Evolutionary conservation across 2,888 invertebrate genomes (phyloP).

Genomic region (Argyresthia goedartella): DNA sequence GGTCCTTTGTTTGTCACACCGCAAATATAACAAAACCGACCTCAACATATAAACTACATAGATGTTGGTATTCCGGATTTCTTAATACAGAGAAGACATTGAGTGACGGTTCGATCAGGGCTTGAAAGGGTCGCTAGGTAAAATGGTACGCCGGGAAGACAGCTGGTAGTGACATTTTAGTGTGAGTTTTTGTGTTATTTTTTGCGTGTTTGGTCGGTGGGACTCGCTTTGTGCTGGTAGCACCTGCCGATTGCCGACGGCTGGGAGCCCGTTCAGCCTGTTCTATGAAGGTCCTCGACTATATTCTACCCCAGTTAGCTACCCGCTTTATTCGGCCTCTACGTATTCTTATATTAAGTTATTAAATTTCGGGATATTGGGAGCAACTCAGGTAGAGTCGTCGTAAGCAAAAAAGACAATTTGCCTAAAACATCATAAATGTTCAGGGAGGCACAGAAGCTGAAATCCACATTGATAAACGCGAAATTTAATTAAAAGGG

Average conservation of each 20-base stretch:
- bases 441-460: too few species aligned
- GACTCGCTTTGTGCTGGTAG: background rate
- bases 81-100: background rate
- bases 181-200: constrained; percentile 6
- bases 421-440: too few species aligned
- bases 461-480: too few species aligned
- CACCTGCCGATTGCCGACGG: constrained; percentile 2
- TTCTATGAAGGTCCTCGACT: background rate
- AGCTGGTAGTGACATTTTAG: constrained; percentile 55
- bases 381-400: too few species aligned
- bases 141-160: constrained; percentile 39
- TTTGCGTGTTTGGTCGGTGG: constrained; percentile 1
- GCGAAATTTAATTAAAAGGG: too few species aligned
- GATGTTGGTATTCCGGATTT: too few species aligned
- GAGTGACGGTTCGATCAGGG: background rate
- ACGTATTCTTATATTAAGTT: too few species aligned
- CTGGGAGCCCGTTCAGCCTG: background rate
- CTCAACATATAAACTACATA: too few species aligned
- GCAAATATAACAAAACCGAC: too few species aligned
- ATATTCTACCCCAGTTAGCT: background rate
- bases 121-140: background rate
- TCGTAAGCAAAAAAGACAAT: too few species aligned
- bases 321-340: too few species aligned
- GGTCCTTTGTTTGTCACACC: background rate
- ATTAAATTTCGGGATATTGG: too few species aligned